Evolutionary conservation across 2,888 invertebrate species (phyloP).

Genomic region (Conistra vaccinii): DNA sequence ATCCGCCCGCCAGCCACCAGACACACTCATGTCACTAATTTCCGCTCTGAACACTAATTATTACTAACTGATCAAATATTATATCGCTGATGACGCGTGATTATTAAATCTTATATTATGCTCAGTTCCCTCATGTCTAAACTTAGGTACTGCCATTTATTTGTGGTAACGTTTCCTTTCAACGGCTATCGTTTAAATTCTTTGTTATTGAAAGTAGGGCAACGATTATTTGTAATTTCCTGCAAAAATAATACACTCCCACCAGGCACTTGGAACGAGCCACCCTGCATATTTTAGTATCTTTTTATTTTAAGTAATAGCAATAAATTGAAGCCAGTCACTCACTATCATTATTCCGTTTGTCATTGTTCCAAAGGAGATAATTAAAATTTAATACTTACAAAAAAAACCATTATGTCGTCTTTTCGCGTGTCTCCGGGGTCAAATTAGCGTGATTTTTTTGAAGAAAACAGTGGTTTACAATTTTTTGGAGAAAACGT

Average conservation of each 20-base stretch:
- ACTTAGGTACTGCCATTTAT: not conserved
- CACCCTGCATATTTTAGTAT: no score
- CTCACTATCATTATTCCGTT: no score
- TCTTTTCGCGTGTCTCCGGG: no score
- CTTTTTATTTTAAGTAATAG: no score
- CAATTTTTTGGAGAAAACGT: no score
- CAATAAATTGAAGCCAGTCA: no score
- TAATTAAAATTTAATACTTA: no score
- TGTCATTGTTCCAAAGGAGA: no score
- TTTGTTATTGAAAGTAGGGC: conserved; percentile 43
- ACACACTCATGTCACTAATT: conserved; percentile 43
- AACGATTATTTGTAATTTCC: conserved; percentile 42
- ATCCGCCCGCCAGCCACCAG: conserved; percentile 45
- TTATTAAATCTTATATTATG: conserved; percentile 2
- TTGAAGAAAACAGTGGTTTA: no score
- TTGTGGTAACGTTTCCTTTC: not conserved
- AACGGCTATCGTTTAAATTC: not conserved
- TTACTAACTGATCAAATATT: conserved; percentile 16
- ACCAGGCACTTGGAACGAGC: no score
- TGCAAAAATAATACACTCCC: conserved; percentile 5
- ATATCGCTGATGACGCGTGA: not conserved
- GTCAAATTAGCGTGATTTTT: no score
- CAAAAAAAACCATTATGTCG: no score
- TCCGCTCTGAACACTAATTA: conserved; percentile 46
- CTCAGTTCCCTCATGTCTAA: not conserved